Percentiles rank a stretch among this genome's conserved stretches.
These are phyloP conservation scores for Dyspetes luteomarginatus DNA, from an alignment of 2,888 invertebrate genomes.

Conservation along the genomic window DNA sequence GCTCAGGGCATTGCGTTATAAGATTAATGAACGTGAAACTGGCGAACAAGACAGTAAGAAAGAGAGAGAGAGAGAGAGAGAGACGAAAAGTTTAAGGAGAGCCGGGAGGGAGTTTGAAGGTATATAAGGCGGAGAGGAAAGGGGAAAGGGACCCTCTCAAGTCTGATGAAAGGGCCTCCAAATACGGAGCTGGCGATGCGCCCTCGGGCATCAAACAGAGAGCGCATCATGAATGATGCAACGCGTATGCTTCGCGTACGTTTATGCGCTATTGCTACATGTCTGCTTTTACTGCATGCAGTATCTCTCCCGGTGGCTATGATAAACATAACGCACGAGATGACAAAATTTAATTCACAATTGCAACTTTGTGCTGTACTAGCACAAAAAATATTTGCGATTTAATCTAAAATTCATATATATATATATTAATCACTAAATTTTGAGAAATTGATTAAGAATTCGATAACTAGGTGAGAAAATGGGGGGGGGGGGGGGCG, in stretches of 20 bases:
- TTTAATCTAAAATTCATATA: not conserved
- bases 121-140: constrained; percentile 25
- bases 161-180: constrained; percentile 59
- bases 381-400: not conserved
- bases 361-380: constrained; percentile 71
- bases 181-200: constrained; percentile 54
- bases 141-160: constrained; percentile 49
- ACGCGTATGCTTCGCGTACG: constrained; percentile 57
- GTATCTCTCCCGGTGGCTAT: constrained; percentile 24
- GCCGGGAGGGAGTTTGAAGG: not conserved
- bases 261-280: not conserved
- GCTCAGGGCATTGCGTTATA: constrained; percentile 78
- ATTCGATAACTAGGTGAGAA: too few species aligned
- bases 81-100: constrained; percentile 40
- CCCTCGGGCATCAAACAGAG: constrained; percentile 43
- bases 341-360: constrained; percentile 71
- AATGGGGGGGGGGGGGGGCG: too few species aligned
- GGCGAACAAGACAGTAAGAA: constrained; percentile 67
- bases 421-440: too few species aligned
- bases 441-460: too few species aligned
- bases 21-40: constrained; percentile 80
- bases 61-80: constrained; percentile 66
- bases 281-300: constrained; percentile 30
- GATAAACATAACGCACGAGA: constrained; percentile 23
- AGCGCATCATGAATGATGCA: constrained; percentile 74